A percentile compares a stretch with the other conserved stretches of the same genome.
These are phyloP conservation scores for Lasioglossum morio DNA, from an alignment of 2,888 invertebrate species.

Conservation along the genomic window DNA sequence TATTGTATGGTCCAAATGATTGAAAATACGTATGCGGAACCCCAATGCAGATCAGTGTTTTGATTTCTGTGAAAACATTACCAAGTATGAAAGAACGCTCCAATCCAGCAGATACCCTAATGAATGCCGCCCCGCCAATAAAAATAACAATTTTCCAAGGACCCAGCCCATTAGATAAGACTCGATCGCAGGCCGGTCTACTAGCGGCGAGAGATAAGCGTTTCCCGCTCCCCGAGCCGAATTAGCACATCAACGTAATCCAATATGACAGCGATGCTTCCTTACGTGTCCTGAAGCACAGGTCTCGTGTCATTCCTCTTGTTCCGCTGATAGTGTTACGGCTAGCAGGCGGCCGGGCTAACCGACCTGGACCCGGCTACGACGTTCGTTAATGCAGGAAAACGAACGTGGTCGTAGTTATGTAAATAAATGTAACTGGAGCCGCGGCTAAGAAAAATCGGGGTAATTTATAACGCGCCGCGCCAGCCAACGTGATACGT, in stretches of 20 bases:
- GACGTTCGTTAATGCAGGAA: constrained; percentile 37
- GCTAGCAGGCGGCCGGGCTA: background rate
- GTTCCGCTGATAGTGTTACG: constrained; percentile 35
- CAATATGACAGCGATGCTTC: constrained; percentile 64
- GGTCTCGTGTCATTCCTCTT: constrained; percentile 15
- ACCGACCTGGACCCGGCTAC: background rate
- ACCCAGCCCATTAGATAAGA: background rate
- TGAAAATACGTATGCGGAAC: too few species aligned
- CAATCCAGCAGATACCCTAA: background rate
- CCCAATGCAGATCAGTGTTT: too few species aligned
- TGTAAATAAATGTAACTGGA: constrained; percentile 60
- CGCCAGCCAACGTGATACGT: constrained; percentile 39
- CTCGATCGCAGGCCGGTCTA: constrained; percentile 12
- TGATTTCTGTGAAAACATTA: too few species aligned
- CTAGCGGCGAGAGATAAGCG: constrained; percentile 38
- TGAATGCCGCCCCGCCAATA: background rate
- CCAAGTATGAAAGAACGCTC: too few species aligned
- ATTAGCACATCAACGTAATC: constrained; percentile 68
- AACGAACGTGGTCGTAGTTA: constrained; percentile 35
- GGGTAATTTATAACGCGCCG: constrained; percentile 58
- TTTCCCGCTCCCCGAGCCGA: constrained; percentile 43
- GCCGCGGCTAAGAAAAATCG: constrained; percentile 38
- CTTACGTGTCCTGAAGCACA: constrained; percentile 39
- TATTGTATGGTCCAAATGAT: too few species aligned
- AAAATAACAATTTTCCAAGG: background rate